Base-by-base conservation (phyloP, 2,797 vertebrate species). In the Hydrocynus forskahlii region DNA sequence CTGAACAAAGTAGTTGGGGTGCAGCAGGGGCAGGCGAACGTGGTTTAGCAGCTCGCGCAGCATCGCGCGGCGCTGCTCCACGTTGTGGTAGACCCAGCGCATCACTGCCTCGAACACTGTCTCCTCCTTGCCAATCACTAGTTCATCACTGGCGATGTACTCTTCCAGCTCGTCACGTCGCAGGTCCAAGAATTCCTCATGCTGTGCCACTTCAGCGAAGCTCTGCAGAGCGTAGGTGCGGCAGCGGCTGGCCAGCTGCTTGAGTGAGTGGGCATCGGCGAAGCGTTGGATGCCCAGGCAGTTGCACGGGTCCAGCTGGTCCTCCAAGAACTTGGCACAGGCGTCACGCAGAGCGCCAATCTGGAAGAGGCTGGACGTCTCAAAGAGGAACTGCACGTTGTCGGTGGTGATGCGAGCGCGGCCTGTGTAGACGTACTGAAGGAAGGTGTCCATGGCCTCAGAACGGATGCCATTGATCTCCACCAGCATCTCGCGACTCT, bases 1-100 rank as follows among this genome's bases (percentile, higher is more conserved):
- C 91, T 99, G 97, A 85, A 99, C 97, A 48, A 99, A 99, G 92
- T 99, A 99, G 93, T 98, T 99, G 23, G 98, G 98, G 89, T 99
- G 98, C 86, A 99, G 86, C 66, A 99, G 92, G 0, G 98, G 98
- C 79, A 99, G 92, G 77, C 98, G 95, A 79, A 99, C 97, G 0
- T 99, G 97, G 0, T 96, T 97, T 77, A 99, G 92, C 63, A 99
- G 93, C 71, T 96, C 96, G 17, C 96, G 96, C 48, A 99, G 91
- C 84, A 97, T 87, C 0, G 96, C 95, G 72, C 93, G 95, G 57
- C 98, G 94, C 66, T 93, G 88, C 62, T 98, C 97, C 13, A 96
- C 90, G 0, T 92, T 90, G 48, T 95, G 92, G 90, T 99, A 98
- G 83, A 99, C 96, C 98, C 98, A 99, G 79, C 96, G 96, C 96